phyloP scores from a whole-genome alignment of 2,888 invertebrate species.

The Gymnosoma rotundatum region DNA sequence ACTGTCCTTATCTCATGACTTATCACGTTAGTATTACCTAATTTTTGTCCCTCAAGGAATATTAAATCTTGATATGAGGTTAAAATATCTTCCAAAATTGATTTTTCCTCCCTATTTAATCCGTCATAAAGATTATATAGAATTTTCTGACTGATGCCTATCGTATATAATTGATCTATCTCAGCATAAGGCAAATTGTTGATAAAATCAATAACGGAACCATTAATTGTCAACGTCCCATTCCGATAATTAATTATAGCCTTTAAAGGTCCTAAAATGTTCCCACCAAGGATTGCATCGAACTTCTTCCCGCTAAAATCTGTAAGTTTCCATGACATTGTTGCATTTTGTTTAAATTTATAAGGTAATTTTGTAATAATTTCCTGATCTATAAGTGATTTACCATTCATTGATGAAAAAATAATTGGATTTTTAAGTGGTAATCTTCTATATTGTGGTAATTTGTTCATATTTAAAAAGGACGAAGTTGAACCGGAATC shows the following conservation, averaged over 20 bases:
- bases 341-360: constrained; percentile 67
- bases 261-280: constrained; percentile 29
- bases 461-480: constrained; percentile 60
- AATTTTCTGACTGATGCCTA: constrained; percentile 30
- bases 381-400: constrained; percentile 58
- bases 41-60: constrained; percentile 19
- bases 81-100: constrained; percentile 4
- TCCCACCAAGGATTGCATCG: constrained; percentile 35
- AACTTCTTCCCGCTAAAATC: constrained; percentile 38
- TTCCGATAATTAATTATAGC: constrained; percentile 17
- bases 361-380: constrained; percentile 66
- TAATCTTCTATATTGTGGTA: constrained; percentile 31
- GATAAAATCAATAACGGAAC: background rate
- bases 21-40: constrained; percentile 15
- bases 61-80: constrained; percentile 7
- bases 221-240: constrained; percentile 23
- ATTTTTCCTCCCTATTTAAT: constrained; percentile 16
- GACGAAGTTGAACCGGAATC: constrained; percentile 49
- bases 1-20: constrained; percentile 25
- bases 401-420: constrained; percentile 68
- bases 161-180: background rate
- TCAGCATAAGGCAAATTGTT: constrained; percentile 10
- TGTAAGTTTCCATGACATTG: constrained; percentile 69
- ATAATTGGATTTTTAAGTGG: constrained; percentile 17
- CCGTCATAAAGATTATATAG: constrained; percentile 20